Percentiles rank a stretch among this genome's conserved stretches.
Conservation (phyloP, 2,113 vertebrate genomes). For the Melospiza georgiana region DNA sequence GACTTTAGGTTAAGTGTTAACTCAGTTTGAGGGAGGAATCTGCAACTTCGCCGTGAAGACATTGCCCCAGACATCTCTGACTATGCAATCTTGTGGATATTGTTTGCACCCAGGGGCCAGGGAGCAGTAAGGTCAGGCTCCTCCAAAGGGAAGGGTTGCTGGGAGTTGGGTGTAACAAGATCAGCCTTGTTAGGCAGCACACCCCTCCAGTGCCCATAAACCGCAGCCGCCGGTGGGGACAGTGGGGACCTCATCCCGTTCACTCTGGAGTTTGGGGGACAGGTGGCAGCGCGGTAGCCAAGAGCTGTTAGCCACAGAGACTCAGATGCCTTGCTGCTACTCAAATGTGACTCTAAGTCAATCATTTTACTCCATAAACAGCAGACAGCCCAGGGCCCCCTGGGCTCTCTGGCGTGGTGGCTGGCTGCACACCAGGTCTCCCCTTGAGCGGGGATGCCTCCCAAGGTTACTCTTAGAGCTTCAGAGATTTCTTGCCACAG, state of each 20-base stretch:
- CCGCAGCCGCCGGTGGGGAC: accelerated
- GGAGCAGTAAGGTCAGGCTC: neutral
- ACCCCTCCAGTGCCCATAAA: neutral
- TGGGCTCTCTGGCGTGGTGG: neutral
- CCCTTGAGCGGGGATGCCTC: neutral
- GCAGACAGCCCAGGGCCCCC: neutral
- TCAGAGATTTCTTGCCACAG: neutral
- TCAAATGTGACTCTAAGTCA: neutral
- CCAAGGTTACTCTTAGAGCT: neutral
- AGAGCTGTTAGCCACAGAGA: neutral
- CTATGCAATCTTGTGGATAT: neutral
- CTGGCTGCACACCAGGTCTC: neutral
- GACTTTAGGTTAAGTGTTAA: neutral
- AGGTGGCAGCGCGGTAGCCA: neutral
- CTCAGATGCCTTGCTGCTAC: neutral
- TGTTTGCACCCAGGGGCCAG: neutral
- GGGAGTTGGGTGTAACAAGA: neutral
- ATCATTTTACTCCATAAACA: neutral
- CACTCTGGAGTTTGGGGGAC: neutral
- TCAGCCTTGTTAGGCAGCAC: neutral
- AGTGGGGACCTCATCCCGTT: too few species aligned
- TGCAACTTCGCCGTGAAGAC: accelerated
- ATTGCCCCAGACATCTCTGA: neutral
- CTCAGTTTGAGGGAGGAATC: neutral
- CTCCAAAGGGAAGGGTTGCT: neutral